Evolutionary conservation across 2,888 invertebrate species (phyloP), one percentile per base, ranked within the genome.

Genomic region (Tetheella fluctuosa): DNA sequence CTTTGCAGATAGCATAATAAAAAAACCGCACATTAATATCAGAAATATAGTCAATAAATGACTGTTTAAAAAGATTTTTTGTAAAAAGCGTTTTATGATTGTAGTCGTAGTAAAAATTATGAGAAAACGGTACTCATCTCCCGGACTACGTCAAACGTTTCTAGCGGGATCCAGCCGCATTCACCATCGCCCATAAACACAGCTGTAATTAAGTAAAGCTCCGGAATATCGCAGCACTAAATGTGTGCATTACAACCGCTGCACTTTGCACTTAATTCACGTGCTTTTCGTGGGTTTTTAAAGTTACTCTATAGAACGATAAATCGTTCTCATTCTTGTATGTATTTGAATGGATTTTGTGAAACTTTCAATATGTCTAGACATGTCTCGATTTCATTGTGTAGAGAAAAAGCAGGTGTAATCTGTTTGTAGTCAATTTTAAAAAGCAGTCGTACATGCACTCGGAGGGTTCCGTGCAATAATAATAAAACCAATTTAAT

Each of bases 251-350:
- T 48, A 48, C 48, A 48, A 10, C 48, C 10, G 20, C 17, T 20
- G 48, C 48, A 48, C 48, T 48, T 48, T 48, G 48, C 48, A 20
- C 48, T 48, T 20, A 48, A 48, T 48, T 48, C 48, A 20, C 15
- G 15, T 42, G 48, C 17, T 2, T 48, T 48, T 20, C 10, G 48
- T 20, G 20, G 42, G 15, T 42, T 42, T 20, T 48, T 48, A 20
- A 10, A 10, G 42, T 13, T 39, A 17, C 48, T 42, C 17, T 17
- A 42, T 3, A 34, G 34, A 34, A 34, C 12, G 6, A 7, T 10
- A 8, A 30, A 30, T 30, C 30, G 30, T 30, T 2, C 10, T 8
- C 10, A 30, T 30, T 30, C 10, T 30, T 30, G 7, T 10, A n/a
- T n/a, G n/a, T n/a, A 13, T 34, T 13, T 34, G 13, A 13, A 34